Conservation (phyloP, 2,113 vertebrate genomes). For the Protomyctophum bolini region DNA sequence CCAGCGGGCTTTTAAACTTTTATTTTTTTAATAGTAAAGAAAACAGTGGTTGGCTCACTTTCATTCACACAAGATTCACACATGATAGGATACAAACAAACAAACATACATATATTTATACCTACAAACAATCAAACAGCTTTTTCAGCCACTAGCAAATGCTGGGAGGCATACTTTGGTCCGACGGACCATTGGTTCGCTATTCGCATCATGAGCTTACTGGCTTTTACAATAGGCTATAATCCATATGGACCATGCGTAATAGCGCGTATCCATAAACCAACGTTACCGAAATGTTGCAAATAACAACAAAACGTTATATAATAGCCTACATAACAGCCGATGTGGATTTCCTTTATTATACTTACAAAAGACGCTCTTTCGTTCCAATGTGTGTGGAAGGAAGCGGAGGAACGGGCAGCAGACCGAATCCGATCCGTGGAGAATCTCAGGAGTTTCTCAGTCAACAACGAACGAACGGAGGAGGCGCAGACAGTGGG, state of each 20-base stretch:
- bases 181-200: neutral
- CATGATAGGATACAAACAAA: too few relatives aligned
- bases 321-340: neutral
- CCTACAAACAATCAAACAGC: too few relatives aligned
- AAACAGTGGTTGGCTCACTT: too few relatives aligned
- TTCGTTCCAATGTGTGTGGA: neutral
- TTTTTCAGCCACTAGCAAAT: neutral
- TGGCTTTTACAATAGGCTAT: neutral
- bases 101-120: too few relatives aligned
- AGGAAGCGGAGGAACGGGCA: slow-evolving; percentile 17
- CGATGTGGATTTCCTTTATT: accelerated
- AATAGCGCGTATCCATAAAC: slow-evolving; percentile 27
- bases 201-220: neutral
- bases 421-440: slow-evolving; percentile 15
- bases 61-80: too few relatives aligned
- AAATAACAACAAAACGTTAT: neutral
- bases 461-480: slow-evolving; percentile 4
- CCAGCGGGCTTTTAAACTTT: too few relatives aligned
- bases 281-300: neutral
- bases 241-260: slow-evolving; percentile 12
- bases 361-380: slow-evolving; percentile 47
- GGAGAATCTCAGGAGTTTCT: slow-evolving; percentile 13
- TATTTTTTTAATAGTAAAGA: too few relatives aligned
- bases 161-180: neutral
- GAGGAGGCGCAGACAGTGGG: slow-evolving; percentile 13